Conservation (phyloP, 2,113 vertebrate genomes). For the Nipponia nippon region DNA sequence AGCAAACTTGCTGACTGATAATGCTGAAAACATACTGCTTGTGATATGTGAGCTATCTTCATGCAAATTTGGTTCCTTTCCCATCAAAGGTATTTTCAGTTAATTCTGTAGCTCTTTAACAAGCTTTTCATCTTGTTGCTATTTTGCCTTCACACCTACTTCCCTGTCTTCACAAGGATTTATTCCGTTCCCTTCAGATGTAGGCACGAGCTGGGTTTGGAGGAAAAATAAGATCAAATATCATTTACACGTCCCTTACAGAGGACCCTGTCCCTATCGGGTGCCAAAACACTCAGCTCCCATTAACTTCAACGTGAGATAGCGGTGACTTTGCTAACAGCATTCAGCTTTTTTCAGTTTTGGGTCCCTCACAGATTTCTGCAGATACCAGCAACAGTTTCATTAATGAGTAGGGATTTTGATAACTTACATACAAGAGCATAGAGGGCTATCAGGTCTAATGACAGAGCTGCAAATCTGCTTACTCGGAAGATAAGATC, state of each 20-base stretch:
- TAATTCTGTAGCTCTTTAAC: background rate
- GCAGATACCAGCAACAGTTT: background rate
- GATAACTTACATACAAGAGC: background rate
- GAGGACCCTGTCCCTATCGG: background rate
- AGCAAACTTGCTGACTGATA: constrained; percentile 18
- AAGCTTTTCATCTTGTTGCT: background rate
- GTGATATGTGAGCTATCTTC: background rate
- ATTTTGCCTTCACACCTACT: background rate
- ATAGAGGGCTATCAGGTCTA: background rate
- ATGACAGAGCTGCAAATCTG: background rate
- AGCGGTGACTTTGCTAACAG: fast-evolving
- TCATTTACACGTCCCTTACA: background rate
- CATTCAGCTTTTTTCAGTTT: background rate
- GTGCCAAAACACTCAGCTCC: background rate
- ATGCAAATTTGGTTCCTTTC: background rate
- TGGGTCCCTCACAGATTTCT: background rate
- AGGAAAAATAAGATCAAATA: background rate
- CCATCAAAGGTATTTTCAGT: background rate
- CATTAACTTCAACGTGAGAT: background rate
- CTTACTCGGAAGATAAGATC: background rate
- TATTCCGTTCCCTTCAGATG: background rate
- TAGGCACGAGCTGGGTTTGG: background rate
- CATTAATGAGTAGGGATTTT: background rate
- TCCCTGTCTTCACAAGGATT: background rate
- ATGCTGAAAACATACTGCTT: background rate